Evolutionary conservation across 2,888 invertebrate genomes (phyloP).

Genomic region (Drosophila robusta): DNA sequence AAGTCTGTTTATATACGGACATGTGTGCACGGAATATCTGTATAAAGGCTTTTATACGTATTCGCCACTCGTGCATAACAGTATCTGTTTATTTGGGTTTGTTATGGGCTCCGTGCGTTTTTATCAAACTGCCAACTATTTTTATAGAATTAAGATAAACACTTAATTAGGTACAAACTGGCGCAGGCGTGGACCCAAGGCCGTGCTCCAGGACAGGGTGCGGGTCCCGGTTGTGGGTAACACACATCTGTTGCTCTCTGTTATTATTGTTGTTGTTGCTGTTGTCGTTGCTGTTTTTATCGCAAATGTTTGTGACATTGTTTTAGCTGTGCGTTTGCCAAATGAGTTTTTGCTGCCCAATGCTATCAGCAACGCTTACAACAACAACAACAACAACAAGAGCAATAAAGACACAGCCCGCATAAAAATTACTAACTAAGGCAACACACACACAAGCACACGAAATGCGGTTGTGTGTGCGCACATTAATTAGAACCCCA

Average conservation of each 20-base stretch:
- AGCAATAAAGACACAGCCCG: conserved; percentile 32
- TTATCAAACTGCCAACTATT: conserved; percentile 59
- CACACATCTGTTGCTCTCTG: conserved; percentile 43
- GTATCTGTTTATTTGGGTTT: conserved; percentile 28
- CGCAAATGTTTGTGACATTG: conserved; percentile 18
- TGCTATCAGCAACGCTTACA: conserved; percentile 31
- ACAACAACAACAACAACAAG: conserved; percentile 10
- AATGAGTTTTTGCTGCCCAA: conserved; percentile 47
- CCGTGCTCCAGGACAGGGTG: conserved; percentile 1
- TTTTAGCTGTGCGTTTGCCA: conserved; percentile 29
- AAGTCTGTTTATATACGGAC: too few relatives aligned
- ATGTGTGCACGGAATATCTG: too few relatives aligned
- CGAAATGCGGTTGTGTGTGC: conserved; percentile 24
- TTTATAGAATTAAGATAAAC: conserved; percentile 74
- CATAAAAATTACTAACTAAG: conserved; percentile 39
- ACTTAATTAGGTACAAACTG: conserved; percentile 64
- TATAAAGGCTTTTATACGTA: conserved; percentile 1
- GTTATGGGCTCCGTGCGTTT: conserved; percentile 16
- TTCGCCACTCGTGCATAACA: conserved; percentile 2
- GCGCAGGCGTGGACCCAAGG: conserved; percentile 19
- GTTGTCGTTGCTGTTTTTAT: conserved; percentile 40
- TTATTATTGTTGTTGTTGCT: conserved; percentile 21
- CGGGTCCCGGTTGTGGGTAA: conserved; percentile 14
- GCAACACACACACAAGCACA: conserved; percentile 3
- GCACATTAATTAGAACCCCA: conserved; percentile 71